Base-by-base conservation (phyloP, 2,797 vertebrate species). In the Eupleurogrammus muticus region DNA sequence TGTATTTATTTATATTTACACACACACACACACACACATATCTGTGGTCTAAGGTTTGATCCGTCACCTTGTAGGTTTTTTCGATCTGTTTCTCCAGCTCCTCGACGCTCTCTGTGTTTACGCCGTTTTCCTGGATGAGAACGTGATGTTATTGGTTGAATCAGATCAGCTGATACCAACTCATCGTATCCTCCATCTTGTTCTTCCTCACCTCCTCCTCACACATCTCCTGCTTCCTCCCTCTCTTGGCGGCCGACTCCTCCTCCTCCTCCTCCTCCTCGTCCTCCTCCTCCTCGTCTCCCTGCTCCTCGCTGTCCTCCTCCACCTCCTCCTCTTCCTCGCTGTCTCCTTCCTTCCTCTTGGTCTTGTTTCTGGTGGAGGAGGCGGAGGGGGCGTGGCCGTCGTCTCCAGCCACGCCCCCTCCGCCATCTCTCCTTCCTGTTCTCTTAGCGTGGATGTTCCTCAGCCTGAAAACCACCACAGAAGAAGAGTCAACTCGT, bases 41-140 rank as follows among this genome's bases (percentile, higher is more conserved):
- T 28, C 6, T 28, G 6, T 28, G 3, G 6, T 28, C 28, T 28
- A 28, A 28, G 3, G 16, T 17, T 16, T 5, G 16, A 14, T 48
- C 47, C 47, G 10, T 49, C 20, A 99, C 97, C 95, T 97, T 99
- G 69, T 92, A 92, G 66, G 95, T 89, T 86, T 96, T 98, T 79
- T 99, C 97, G 8, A 99, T 97, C 77, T 97, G 95, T 79, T 96
- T 98, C 91, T 98, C 97, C 55, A 99, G 92, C 66, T 99, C 96
- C 82, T 97, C 97, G 66, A 97, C 94, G 74, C 93, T 97, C 85
- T 94, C 94, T 70, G 93, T 79, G 87, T 96, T 95, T 71, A 95
- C 95, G 32, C 94, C 92, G 79, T 97, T 96, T 72, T 98, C 97
- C 97, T 99, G 71, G 13, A 89, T 65, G 60, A 63, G 52, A 63